Percentiles rank a stretch among this genome's conserved stretches.
Evolutionary conservation across 2,888 invertebrate genomes (phyloP).

Genomic region (Pemphredon lugubris): DNA sequence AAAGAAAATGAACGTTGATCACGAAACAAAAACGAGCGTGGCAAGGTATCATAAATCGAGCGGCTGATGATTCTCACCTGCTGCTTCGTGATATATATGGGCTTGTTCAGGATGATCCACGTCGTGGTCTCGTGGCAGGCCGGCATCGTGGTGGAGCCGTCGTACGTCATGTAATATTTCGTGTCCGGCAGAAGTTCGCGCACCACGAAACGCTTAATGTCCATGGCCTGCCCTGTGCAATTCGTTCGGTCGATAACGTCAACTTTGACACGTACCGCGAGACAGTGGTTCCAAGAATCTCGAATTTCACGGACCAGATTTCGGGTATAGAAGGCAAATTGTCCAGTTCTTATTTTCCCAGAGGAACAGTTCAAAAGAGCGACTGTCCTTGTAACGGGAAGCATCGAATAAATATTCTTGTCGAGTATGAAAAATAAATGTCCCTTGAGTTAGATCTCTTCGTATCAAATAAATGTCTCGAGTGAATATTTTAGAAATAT

Average conservation of each 20-base stretch:
- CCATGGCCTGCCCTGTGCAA: constrained; percentile 89
- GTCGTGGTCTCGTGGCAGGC: constrained; percentile 99
- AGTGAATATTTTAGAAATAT: too few relatives aligned
- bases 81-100: constrained; percentile 98
- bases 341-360: too few relatives aligned
- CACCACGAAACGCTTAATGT: constrained; percentile 92
- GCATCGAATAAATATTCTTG: too few relatives aligned
- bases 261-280: constrained; percentile 46
- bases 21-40: constrained; percentile 7
- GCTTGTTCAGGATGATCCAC: constrained; percentile 98
- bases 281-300: too few relatives aligned
- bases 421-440: too few relatives aligned
- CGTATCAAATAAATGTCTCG: too few relatives aligned
- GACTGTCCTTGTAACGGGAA: too few relatives aligned
- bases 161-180: constrained; percentile 98
- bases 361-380: too few relatives aligned
- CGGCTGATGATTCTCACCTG: constrained; percentile 86
- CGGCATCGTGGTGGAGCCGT: constrained; percentile 97
- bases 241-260: constrained; percentile 72
- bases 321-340: too few relatives aligned
- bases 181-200: constrained; percentile 95
- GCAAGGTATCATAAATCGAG: constrained; percentile 3
- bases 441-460: too few relatives aligned
- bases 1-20: background rate
- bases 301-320: too few relatives aligned